Percentiles rank a stretch among this genome's conserved stretches.
Evolutionary conservation across 2,113 vertebrate species (phyloP).

Genomic region (Dolichallabes microphthalmus): DNA sequence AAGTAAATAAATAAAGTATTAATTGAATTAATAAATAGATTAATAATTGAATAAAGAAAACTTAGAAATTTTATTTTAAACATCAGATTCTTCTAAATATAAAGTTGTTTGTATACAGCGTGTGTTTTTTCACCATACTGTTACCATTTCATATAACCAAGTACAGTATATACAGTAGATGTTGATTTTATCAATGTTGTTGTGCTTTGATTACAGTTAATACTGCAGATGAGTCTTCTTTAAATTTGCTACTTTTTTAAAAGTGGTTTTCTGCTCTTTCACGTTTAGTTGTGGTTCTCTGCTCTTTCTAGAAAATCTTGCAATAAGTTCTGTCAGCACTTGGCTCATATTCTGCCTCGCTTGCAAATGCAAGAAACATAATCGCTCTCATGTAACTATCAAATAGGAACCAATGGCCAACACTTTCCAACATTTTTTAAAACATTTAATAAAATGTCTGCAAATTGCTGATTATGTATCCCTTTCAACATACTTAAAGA

Average conservation of each 20-base stretch:
- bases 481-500: constrained; percentile 1
- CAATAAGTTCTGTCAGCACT: neutral
- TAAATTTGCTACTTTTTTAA: neutral
- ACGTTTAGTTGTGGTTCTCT: neutral
- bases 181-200: neutral
- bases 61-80: neutral
- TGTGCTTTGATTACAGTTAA: neutral
- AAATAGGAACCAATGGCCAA: neutral
- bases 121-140: neutral
- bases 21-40: neutral
- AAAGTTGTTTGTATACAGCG: neutral
- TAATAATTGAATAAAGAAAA: neutral
- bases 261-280: neutral
- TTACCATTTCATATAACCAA: neutral
- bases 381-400: neutral
- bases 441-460: neutral
- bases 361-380: neutral
- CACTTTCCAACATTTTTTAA: neutral
- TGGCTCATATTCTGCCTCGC: neutral
- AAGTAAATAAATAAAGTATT: neutral
- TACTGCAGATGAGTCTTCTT: neutral
- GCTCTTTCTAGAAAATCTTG: neutral
- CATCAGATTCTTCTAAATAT: neutral
- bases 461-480: constrained; percentile 4
- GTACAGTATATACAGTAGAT: neutral